Evolutionary conservation across 1,140 invertebrate genomes (phyloP).

Genomic region (Cecropterus lyciades): DNA sequence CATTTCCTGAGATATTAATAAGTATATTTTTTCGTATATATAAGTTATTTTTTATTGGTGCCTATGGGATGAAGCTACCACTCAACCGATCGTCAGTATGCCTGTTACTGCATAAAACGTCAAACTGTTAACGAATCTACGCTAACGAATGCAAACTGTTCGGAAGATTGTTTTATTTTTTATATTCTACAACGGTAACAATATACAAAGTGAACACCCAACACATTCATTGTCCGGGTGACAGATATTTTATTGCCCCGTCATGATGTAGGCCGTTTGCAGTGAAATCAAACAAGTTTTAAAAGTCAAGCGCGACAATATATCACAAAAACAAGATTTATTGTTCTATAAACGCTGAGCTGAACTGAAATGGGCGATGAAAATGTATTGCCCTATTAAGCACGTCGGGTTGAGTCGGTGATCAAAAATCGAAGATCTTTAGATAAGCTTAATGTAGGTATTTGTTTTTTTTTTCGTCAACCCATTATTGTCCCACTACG

Average conservation of each 20-base stretch:
- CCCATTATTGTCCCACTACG: too few relatives aligned
- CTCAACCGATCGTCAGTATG: too few relatives aligned
- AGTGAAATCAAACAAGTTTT: constrained; percentile 34
- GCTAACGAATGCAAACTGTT: neutral
- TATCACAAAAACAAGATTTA: constrained; percentile 33
- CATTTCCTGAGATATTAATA: too few relatives aligned
- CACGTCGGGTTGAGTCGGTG: neutral
- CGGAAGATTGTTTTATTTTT: neutral
- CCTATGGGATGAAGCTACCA: too few relatives aligned
- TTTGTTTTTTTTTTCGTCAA: too few relatives aligned
- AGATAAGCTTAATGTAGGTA: too few relatives aligned
- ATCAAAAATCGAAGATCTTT: too few relatives aligned
- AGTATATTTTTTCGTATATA: too few relatives aligned
- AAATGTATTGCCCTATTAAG: constrained; percentile 20
- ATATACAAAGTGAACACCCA: neutral
- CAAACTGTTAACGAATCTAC: too few relatives aligned
- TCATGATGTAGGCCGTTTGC: constrained; percentile 27
- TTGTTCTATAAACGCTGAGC: constrained; percentile 12
- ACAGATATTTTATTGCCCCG: constrained; percentile 32
- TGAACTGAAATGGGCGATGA: constrained; percentile 10
- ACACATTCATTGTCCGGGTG: constrained; percentile 18
- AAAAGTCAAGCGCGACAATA: constrained; percentile 31
- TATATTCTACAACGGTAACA: neutral
- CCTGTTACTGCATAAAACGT: too few relatives aligned
- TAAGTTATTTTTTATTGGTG: too few relatives aligned